These are phyloP conservation scores for Rhizoglyphus robini DNA, from an alignment of 1,140 invertebrate genomes.

Conservation along the genomic window DNA sequence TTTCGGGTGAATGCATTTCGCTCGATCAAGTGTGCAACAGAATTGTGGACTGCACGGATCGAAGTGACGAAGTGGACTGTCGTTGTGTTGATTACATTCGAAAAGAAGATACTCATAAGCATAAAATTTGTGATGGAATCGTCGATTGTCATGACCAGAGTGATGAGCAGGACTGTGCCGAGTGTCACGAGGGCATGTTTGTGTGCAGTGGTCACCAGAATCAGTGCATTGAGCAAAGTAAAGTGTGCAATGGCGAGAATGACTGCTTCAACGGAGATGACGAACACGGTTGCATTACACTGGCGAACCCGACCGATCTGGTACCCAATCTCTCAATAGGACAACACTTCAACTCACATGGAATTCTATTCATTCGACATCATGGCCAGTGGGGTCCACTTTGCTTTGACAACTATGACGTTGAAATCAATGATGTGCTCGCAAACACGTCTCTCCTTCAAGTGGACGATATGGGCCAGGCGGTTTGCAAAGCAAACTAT, in stretches of 20 bases:
- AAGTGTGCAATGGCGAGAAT: constrained; percentile 65
- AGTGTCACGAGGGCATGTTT: not conserved
- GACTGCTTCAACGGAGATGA: constrained; percentile 71
- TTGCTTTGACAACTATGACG: constrained; percentile 49
- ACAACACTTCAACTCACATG: constrained; percentile 32
- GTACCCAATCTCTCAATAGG: not conserved
- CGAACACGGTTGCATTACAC: constrained; percentile 36
- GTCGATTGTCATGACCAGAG: constrained; percentile 62
- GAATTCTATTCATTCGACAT: constrained; percentile 55
- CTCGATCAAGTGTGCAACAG: constrained; percentile 52
- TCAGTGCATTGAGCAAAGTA: not conserved
- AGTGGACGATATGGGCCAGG: constrained; percentile 53
- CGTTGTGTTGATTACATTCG: constrained; percentile 57
- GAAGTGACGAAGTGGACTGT: constrained; percentile 56
- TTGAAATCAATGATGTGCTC: not conserved
- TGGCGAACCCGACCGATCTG: constrained; percentile 13
- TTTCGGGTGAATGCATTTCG: constrained; percentile 50
- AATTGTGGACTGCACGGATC: constrained; percentile 52
- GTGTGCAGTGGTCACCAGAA: not conserved
- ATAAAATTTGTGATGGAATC: constrained; percentile 63
- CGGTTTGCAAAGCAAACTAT: constrained; percentile 59
- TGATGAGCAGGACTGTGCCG: constrained; percentile 51
- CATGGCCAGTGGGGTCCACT: constrained; percentile 62
- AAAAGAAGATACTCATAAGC: constrained; percentile 46
- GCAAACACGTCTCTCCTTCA: constrained; percentile 38